A percentile compares a stretch with the other conserved stretches of the same genome.
These are phyloP conservation scores for Heterocephalus glaber DNA, from an alignment of 2,113 vertebrate genomes.

Conservation along the genomic window DNA sequence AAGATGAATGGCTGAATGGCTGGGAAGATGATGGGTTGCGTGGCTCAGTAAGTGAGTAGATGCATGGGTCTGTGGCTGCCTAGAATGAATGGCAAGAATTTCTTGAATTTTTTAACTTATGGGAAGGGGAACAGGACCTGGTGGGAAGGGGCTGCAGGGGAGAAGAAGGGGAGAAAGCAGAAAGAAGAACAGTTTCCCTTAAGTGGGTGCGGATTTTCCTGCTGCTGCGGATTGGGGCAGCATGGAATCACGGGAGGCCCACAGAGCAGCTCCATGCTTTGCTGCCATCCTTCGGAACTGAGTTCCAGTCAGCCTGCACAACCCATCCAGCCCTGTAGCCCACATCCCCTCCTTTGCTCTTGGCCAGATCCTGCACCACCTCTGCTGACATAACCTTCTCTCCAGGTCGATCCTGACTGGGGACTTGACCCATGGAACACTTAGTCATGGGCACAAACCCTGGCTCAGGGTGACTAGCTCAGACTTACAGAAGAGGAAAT, in stretches of 20 bases:
- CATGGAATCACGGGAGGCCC: background rate
- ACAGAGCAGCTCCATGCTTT: background rate
- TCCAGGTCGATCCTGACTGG: fast-evolving
- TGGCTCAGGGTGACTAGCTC: background rate
- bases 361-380: background rate
- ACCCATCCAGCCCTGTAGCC: background rate
- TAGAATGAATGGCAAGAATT: background rate
- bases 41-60: too few relatives aligned
- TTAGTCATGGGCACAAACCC: fast-evolving
- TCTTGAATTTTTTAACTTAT: constrained; percentile 13
- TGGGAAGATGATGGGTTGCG: background rate
- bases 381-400: fast-evolving
- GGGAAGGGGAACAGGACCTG: background rate
- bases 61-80: fast-evolving
- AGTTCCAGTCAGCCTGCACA: background rate
- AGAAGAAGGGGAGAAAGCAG: background rate
- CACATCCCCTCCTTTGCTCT: background rate
- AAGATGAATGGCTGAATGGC: fast-evolving
- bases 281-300: background rate
- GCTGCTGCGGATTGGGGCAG: fast-evolving
- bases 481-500: too few relatives aligned
- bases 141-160: background rate
- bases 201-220: background rate
- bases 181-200: background rate
- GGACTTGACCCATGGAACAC: background rate